These are phyloP conservation scores for Onychostoma macrolepis DNA, from an alignment of 2,113 vertebrate species.

Conservation along the genomic window DNA sequence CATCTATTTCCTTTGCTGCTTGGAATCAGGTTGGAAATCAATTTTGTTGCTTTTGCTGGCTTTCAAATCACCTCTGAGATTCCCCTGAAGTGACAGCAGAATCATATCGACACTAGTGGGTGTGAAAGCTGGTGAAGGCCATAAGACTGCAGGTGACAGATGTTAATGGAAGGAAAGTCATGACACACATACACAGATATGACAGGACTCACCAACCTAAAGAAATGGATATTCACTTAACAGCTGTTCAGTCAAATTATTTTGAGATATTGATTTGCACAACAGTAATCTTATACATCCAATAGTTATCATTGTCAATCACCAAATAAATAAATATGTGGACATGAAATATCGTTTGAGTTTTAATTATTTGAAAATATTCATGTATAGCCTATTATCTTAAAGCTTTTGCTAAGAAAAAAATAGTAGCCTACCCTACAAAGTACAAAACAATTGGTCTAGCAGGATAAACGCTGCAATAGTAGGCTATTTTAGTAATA, in stretches of 20 bases:
- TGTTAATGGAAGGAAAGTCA: slow-evolving; percentile 4
- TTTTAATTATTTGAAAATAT: not conserved
- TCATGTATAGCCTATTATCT: not conserved
- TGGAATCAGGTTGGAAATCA: not conserved
- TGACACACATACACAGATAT: not conserved
- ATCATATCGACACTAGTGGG: not conserved
- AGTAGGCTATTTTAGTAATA: too few relatives aligned
- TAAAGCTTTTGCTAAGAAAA: not conserved
- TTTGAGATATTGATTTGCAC: not conserved
- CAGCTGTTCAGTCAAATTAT: not conserved
- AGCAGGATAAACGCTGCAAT: too few relatives aligned
- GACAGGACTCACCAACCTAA: not conserved
- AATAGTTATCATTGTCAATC: not conserved
- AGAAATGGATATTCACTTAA: slow-evolving; percentile 1
- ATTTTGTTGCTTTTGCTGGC: not conserved
- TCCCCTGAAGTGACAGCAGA: not conserved
- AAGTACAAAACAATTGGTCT: too few relatives aligned
- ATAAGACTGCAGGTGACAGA: not conserved
- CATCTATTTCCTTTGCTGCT: not conserved
- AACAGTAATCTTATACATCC: not conserved
- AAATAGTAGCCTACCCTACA: not conserved
- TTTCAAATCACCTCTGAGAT: not conserved
- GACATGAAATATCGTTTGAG: not conserved
- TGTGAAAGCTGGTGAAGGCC: slow-evolving; percentile 5
- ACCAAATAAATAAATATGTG: not conserved